Evolutionary conservation across 2,797 vertebrate species (phyloP), one percentile per base, ranked within the genome.

Genomic region (Acanthornis magna): DNA sequence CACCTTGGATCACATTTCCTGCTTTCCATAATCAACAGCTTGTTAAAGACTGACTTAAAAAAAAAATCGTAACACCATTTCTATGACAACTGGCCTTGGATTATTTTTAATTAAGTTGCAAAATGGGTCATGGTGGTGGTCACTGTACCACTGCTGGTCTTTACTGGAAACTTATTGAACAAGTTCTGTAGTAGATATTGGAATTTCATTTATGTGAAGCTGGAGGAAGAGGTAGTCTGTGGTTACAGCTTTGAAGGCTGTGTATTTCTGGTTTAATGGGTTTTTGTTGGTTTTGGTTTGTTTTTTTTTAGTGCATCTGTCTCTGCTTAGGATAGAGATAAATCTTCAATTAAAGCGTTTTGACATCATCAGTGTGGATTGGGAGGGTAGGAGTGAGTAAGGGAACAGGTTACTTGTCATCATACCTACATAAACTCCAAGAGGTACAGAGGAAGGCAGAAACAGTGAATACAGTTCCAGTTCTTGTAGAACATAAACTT

Each of bases 1-100:
- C 98, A 97, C 96, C 95, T 97, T 91, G 21, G 97, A 97, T 98
- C 97, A 89, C 62, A 90, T 98, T 98, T 98, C 98, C 71, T 89
- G 79, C 89, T 95, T 74, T 97, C 93, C 93, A 38, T 97, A 96
- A 95, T 97, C 97, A 97, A 95, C 91, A 97, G 93, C 95, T 97
- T 93, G 89, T 97, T 97, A 98, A 95, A 84, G 97, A 97, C 98
- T 91, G 84, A 78, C 89, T 96, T 57, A 40, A 54, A 67, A 51
- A 94, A 88, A 92, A 53, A 45, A 45, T 54, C 55, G 7, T 36
- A 43, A 53, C 92, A 90, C 77, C 38, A 87, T 93, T 88, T 97
- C 65, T 89, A 27, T 95, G 81, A 40, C 36, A 73, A 92, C 62
- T 84, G 51, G 10, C 47, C 45, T 72, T 95, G 50, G 43, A 60